These are phyloP conservation scores for Beroe forskalii DNA, from an alignment of 37 sponge, comb jelly and placozoan species.

Conservation along the genomic window DNA sequence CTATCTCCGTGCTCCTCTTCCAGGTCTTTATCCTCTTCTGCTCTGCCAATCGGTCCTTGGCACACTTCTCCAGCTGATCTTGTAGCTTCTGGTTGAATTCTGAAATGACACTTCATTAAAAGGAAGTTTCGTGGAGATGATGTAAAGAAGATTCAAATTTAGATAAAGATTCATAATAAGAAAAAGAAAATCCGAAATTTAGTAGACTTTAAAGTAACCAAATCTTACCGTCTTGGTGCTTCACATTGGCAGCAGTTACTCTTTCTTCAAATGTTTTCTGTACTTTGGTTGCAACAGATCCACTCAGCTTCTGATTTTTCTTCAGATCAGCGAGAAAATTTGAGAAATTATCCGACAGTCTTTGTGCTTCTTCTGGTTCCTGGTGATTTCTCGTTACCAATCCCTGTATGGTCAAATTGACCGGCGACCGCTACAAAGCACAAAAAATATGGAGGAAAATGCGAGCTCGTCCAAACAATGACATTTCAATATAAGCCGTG, in stretches of 20 bases:
- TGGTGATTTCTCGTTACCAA: no score
- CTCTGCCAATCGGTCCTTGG: neutral
- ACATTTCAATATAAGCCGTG: no score
- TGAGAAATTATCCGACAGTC: neutral
- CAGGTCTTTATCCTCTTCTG: slow-evolving; percentile 24
- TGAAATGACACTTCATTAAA: no score
- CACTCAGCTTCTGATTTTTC: neutral
- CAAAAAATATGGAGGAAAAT: no score
- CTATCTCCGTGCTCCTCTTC: slow-evolving; percentile 46
- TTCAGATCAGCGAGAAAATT: neutral
- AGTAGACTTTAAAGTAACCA: no score
- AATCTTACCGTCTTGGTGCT: neutral
- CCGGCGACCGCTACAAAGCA: no score
- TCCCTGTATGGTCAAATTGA: no score
- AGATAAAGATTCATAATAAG: no score
- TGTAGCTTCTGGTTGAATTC: slow-evolving; percentile 17
- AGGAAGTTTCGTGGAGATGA: no score
- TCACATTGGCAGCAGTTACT: neutral
- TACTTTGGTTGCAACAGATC: neutral
- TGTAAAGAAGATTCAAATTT: no score
- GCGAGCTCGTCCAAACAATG: no score
- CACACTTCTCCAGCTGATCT: neutral
- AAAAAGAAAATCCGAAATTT: no score
- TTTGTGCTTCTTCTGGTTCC: neutral
- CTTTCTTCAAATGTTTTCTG: slow-evolving; percentile 21